phyloP scores from a whole-genome alignment of 1,140 invertebrate genomes.

The Hirudo medicinalis region DNA sequence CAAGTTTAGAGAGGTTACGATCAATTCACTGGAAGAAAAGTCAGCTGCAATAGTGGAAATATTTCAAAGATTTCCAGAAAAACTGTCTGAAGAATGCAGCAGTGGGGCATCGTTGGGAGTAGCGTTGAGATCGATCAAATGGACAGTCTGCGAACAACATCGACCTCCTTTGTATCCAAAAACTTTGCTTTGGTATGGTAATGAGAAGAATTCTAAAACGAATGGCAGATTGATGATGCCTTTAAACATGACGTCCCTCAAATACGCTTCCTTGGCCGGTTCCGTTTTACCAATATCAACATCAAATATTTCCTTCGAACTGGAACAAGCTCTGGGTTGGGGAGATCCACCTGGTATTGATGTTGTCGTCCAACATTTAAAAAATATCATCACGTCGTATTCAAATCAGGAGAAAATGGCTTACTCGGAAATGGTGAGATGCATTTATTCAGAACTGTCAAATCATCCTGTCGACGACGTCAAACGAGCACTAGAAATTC shows the following conservation, averaged over 20 bases:
- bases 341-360: background rate
- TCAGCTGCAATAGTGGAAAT: slow-evolving; percentile 18
- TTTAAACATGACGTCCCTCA: slow-evolving; percentile 7
- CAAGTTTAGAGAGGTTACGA: slow-evolving; percentile 1
- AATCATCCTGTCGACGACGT: slow-evolving; percentile 9
- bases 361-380: slow-evolving; percentile 16
- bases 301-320: slow-evolving; percentile 3
- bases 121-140: slow-evolving; percentile 12
- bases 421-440: slow-evolving; percentile 15
- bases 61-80: slow-evolving; percentile 9
- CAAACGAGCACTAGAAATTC: background rate
- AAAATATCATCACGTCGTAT: slow-evolving; percentile 15
- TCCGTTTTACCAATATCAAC: slow-evolving; percentile 16
- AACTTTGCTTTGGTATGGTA: slow-evolving; percentile 13
- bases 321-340: slow-evolving; percentile 17
- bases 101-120: background rate
- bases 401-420: slow-evolving; percentile 16
- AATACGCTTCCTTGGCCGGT: slow-evolving; percentile 17
- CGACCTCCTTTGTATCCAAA: slow-evolving; percentile 20
- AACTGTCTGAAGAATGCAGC: slow-evolving; percentile 15
- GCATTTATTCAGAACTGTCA: slow-evolving; percentile 18
- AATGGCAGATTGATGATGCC: slow-evolving; percentile 19
- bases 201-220: background rate
- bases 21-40: slow-evolving; percentile 9
- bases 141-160: slow-evolving; percentile 8